Evolutionary conservation across 2,797 vertebrate genomes (phyloP).

Genomic region (Kryptopterus vitreolus): DNA sequence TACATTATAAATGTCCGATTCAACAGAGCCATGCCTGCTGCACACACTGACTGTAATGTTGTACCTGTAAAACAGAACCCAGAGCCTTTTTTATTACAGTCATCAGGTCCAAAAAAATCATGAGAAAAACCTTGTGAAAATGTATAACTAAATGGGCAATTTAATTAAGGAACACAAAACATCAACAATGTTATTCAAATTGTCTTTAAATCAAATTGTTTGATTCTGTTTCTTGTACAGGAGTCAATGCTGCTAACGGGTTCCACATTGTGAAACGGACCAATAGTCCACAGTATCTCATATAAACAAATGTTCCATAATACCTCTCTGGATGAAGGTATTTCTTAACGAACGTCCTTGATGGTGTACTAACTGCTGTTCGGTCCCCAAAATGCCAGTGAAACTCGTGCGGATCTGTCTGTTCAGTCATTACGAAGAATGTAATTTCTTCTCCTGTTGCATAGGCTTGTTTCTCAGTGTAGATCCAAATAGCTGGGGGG

Average conservation of each 20-base stretch:
- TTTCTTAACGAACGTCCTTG: constrained; percentile 67
- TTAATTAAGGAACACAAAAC: neutral
- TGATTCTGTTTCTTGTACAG: neutral
- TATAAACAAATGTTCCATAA: neutral
- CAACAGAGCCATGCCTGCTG: constrained; percentile 50
- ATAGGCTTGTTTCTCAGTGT: constrained; percentile 69
- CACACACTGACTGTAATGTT: constrained; percentile 66
- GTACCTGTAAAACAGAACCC: constrained; percentile 65
- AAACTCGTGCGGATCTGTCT: constrained; percentile 64
- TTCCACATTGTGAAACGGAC: neutral
- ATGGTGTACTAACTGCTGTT: constrained; percentile 63
- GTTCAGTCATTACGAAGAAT: constrained; percentile 67
- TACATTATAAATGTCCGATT: constrained; percentile 66
- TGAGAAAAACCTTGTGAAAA: neutral
- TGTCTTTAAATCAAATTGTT: neutral
- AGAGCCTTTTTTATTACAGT: neutral
- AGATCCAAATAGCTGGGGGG: constrained; percentile 66
- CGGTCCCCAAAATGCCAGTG: constrained; percentile 79
- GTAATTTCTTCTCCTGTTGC: constrained; percentile 70
- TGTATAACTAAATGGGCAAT: neutral
- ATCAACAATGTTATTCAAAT: neutral
- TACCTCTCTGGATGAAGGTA: constrained; percentile 71
- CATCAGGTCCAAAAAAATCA: neutral
- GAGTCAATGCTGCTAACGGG: neutral
- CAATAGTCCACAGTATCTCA: neutral